A percentile compares a stretch with the other conserved stretches of the same genome.
Conservation (phyloP, 2,797 vertebrate species). For the Spinus pinus region DNA sequence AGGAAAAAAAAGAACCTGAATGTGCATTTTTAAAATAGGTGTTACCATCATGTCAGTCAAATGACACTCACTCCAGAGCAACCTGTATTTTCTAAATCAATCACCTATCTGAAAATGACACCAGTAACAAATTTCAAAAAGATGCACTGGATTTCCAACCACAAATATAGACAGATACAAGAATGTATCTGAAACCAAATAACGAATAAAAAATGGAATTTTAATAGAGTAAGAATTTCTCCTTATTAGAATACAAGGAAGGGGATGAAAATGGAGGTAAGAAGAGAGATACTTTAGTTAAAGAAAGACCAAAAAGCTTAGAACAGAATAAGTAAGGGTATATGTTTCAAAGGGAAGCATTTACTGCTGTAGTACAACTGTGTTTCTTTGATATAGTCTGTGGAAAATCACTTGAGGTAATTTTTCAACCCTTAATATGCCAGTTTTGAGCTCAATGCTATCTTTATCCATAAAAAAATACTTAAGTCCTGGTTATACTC, state of each 20-base stretch:
- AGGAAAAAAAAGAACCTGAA: neutral
- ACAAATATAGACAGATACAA: neutral
- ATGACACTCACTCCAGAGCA: neutral
- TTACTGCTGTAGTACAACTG: neutral
- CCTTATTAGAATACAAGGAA: neutral
- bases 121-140: neutral
- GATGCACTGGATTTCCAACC: neutral
- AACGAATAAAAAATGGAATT: neutral
- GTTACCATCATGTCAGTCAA: neutral
- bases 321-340: neutral
- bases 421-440: neutral
- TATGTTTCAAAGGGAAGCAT: neutral
- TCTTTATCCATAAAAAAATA: neutral
- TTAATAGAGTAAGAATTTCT: neutral
- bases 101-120: neutral
- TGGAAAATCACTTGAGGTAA: neutral
- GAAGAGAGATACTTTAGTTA: neutral
- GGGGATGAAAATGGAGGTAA: neutral
- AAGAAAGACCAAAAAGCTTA: neutral
- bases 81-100: neutral
- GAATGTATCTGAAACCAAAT: neutral
- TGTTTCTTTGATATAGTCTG: neutral
- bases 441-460: neutral
- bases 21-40: neutral
- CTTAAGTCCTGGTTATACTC: neutral